These are phyloP conservation scores for Argynnis bischoffii DNA, from an alignment of 2,888 invertebrate species.

Conservation along the genomic window DNA sequence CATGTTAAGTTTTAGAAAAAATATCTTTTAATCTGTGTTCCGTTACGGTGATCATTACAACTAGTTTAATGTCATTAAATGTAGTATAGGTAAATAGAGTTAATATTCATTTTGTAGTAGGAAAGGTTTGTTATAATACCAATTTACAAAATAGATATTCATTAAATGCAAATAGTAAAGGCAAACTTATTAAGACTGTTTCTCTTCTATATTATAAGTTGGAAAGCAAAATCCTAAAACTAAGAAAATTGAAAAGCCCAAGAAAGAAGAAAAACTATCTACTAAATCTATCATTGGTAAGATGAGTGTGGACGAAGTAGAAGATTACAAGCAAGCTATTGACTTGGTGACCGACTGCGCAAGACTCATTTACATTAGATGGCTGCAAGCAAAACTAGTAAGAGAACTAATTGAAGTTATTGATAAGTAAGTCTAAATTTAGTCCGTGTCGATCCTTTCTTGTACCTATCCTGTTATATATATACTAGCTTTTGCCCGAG, in stretches of 20 bases:
- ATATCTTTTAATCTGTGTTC: too few relatives aligned
- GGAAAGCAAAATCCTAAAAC: conserved; percentile 39
- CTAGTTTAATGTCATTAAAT: too few relatives aligned
- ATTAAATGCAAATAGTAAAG: too few relatives aligned
- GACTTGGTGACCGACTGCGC: conserved; percentile 63
- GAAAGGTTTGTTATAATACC: too few relatives aligned
- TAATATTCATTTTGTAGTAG: too few relatives aligned
- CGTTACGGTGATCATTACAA: too few relatives aligned
- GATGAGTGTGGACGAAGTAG: conserved; percentile 46
- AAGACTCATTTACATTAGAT: conserved; percentile 59
- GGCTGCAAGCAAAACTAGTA: conserved; percentile 64
- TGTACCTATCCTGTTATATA: too few relatives aligned
- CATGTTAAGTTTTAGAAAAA: too few relatives aligned
- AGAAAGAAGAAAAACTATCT: conserved; percentile 47
- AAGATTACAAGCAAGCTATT: conserved; percentile 58
- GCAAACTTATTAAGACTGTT: neutral
- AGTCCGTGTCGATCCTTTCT: neutral
- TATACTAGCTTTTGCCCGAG: too few relatives aligned
- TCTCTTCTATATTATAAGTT: neutral
- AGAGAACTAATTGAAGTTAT: conserved; percentile 58
- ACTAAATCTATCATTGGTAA: conserved; percentile 44
- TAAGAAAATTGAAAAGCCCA: conserved; percentile 49
- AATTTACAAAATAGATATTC: too few relatives aligned
- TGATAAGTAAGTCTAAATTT: conserved; percentile 50
- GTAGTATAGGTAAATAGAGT: too few relatives aligned